phyloP scores from a whole-genome alignment of 1,140 invertebrate species.

The Portunus trituberculatus region DNA sequence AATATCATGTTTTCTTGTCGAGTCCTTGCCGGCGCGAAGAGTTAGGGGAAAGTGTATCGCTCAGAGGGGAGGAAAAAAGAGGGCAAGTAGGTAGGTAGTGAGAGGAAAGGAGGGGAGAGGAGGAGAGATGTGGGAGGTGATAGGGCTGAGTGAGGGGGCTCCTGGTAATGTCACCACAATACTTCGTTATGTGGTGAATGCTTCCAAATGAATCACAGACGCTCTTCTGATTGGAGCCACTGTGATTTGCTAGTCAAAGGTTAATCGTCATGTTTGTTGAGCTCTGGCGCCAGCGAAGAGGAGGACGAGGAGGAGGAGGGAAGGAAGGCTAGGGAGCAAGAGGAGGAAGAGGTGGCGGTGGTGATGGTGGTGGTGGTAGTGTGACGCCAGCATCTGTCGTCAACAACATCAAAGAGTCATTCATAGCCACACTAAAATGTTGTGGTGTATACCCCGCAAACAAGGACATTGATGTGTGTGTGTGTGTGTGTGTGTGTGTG shows the following conservation, averaged over 20 bases:
- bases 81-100: neutral
- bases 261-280: conserved; percentile 1
- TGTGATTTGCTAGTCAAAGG: neutral
- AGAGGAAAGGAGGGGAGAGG: neutral
- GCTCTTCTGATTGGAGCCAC: neutral
- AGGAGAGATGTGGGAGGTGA: neutral
- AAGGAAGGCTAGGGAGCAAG: neutral
- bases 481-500: neutral
- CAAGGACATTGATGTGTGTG: conserved; percentile 9
- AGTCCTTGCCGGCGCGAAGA: neutral
- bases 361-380: neutral
- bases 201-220: conserved; percentile 10
- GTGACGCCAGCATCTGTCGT: neutral
- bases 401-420: conserved; percentile 22
- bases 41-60: conserved; percentile 1
- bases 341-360: neutral
- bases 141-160: neutral
- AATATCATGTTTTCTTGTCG: neutral
- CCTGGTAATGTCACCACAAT: neutral
- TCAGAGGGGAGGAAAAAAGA: neutral
- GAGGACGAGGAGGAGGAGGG: neutral
- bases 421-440: neutral
- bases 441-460: neutral
- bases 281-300: neutral
- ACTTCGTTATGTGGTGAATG: conserved; percentile 22